Evolutionary conservation across 2,888 invertebrate species (phyloP).

Genomic region (Epsilonema sp.): DNA sequence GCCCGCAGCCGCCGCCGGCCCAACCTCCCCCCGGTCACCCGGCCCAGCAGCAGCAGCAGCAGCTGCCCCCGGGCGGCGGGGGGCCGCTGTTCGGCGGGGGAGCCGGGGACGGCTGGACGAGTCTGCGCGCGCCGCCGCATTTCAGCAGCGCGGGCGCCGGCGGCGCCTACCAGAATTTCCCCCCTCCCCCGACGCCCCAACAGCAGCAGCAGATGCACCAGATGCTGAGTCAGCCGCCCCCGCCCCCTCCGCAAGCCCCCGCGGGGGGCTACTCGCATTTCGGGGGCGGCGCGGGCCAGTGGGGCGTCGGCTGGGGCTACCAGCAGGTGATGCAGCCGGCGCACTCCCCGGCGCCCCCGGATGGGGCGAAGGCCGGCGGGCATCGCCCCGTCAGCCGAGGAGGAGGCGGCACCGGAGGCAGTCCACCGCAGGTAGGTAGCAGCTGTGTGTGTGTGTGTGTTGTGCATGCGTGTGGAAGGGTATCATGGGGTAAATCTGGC

Average conservation of each 20-base stretch:
- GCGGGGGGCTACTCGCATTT: no score
- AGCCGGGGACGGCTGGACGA: not conserved
- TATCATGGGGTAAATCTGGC: no score
- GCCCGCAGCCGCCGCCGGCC: not conserved
- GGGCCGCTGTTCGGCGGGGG: not conserved
- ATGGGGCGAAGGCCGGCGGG: not conserved
- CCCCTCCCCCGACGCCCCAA: no score
- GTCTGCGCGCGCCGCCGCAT: not conserved
- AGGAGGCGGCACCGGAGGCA: no score
- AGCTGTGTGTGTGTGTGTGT: not conserved
- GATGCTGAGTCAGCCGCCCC: no score
- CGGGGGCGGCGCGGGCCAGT: not conserved
- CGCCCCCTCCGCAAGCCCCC: no score
- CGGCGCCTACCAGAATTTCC: no score
- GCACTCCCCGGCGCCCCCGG: not conserved
- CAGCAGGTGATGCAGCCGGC: not conserved
- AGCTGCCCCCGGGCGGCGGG: not conserved
- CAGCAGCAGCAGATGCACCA: no score
- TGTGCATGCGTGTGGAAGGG: no score
- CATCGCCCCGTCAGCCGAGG: no score
- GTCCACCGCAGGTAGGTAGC: not conserved
- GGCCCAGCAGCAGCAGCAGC: not conserved
- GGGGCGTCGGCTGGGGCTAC: slow-evolving; percentile 2
- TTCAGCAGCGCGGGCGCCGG: not conserved
- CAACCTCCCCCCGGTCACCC: not conserved